phyloP scores from a whole-genome alignment of 2,797 vertebrate species.

The Knipowitschia caucasica region DNA sequence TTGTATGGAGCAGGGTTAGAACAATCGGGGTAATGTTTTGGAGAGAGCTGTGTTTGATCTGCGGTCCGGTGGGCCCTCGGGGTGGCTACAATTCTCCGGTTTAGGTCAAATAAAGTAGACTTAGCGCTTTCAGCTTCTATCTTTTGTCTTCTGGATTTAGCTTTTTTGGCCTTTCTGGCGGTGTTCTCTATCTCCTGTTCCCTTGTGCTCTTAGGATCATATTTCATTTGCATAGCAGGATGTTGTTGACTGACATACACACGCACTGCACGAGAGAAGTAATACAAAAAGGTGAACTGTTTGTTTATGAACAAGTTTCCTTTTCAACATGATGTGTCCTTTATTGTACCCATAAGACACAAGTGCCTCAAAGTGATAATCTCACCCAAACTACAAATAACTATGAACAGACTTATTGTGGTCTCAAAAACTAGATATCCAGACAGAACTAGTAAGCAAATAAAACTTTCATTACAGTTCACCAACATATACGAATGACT shows the following conservation, averaged over 20 bases:
- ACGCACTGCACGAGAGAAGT: slow-evolving; percentile 8
- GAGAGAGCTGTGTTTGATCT: slow-evolving; percentile 60
- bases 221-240: slow-evolving; percentile 37
- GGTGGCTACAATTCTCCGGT: slow-evolving; percentile 55
- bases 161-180: slow-evolving; percentile 29
- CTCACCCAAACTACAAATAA: slow-evolving; percentile 41
- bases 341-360: slow-evolving; percentile 41
- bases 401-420: slow-evolving; percentile 41
- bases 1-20: slow-evolving; percentile 52
- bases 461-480: too few relatives aligned
- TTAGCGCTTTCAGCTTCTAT: slow-evolving; percentile 24
- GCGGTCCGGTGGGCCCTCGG: slow-evolving; percentile 52
- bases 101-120: slow-evolving; percentile 60
- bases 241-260: slow-evolving; percentile 16
- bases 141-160: slow-evolving; percentile 36
- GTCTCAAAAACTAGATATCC: slow-evolving; percentile 49
- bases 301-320: slow-evolving; percentile 17
- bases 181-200: slow-evolving; percentile 37
- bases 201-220: slow-evolving; percentile 30
- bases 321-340: slow-evolving; percentile 40
- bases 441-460: too few relatives aligned
- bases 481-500: slow-evolving; percentile 68
- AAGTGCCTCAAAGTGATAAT: slow-evolving; percentile 43
- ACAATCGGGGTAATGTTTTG: slow-evolving; percentile 61
- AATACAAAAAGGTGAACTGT: slow-evolving; percentile 12